These are phyloP conservation scores for Cheilosia soror DNA, from an alignment of 2,888 invertebrate species.

Conservation along the genomic window DNA sequence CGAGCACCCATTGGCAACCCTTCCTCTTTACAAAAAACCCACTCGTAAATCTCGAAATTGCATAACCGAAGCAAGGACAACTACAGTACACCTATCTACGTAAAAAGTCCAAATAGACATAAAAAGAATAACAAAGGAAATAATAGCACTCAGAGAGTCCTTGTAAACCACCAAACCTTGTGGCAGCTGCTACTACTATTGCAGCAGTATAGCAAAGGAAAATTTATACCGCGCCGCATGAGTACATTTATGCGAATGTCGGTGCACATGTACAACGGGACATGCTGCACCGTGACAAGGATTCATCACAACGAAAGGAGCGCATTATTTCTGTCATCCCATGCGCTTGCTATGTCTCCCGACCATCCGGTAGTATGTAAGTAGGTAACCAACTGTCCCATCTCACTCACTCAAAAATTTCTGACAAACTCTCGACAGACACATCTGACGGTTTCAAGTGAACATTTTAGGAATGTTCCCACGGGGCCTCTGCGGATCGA, in stretches of 20 bases:
- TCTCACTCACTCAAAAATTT: conserved; percentile 41
- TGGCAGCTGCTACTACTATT: conserved; percentile 45
- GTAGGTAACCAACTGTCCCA: conserved; percentile 58
- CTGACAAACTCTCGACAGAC: conserved; percentile 57
- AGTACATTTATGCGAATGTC: conserved; percentile 55
- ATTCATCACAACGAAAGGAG: conserved; percentile 50
- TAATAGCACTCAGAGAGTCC: conserved; percentile 4
- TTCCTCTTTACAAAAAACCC: conserved; percentile 4
- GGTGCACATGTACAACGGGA: conserved; percentile 47
- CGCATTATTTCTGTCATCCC: conserved; percentile 53
- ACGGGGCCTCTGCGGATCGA: conserved; percentile 54
- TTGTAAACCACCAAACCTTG: conserved; percentile 52
- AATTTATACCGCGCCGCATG: conserved; percentile 54
- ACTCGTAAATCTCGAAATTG: conserved; percentile 50
- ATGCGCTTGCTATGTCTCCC: background rate
- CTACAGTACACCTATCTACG: background rate
- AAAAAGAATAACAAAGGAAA: conserved; percentile 31
- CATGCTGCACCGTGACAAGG: conserved; percentile 52
- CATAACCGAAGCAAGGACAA: conserved; percentile 29
- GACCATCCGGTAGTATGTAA: conserved; percentile 38
- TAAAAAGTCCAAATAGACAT: conserved; percentile 5
- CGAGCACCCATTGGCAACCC: background rate
- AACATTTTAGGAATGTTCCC: conserved; percentile 67
- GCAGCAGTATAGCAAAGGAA: conserved; percentile 45
- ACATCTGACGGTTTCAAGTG: conserved; percentile 67